A percentile compares a stretch with the other conserved stretches of the same genome.
These are phyloP conservation scores for Eulithis testata DNA, from an alignment of 2,888 invertebrate genomes.

Conservation along the genomic window DNA sequence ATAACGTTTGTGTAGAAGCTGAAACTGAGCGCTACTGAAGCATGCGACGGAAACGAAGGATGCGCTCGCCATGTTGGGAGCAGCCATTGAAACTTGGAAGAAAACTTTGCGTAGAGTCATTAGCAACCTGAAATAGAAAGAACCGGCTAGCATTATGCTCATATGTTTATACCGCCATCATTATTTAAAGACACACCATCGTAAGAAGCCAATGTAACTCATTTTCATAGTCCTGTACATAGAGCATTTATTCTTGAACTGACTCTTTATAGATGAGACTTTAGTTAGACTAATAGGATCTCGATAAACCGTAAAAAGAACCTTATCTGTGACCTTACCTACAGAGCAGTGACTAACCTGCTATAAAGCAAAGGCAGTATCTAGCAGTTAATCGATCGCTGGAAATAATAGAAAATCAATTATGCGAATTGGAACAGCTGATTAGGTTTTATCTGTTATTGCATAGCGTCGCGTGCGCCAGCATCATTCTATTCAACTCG, in stretches of 20 bases:
- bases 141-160: background rate
- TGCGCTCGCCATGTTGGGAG: constrained; percentile 33
- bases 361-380: constrained; percentile 1
- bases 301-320: no score
- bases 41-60: constrained; percentile 38
- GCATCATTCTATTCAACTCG: no score
- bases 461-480: no score
- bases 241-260: no score
- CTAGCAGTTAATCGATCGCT: background rate
- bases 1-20: constrained; percentile 6
- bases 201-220: no score
- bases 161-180: background rate
- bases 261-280: no score
- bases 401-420: constrained; percentile 10
- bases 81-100: constrained; percentile 35
- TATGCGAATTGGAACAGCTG: background rate
- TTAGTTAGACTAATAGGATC: no score
- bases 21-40: constrained; percentile 39
- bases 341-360: background rate
- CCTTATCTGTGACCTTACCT: no score
- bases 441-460: background rate
- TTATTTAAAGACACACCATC: background rate
- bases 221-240: background rate
- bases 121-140: constrained; percentile 1
- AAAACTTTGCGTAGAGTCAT: constrained; percentile 25